A percentile compares a stretch with the other conserved stretches of the same genome.
These are phyloP conservation scores for Istiophorus platypterus DNA, from an alignment of 2,113 vertebrate species.

Conservation along the genomic window DNA sequence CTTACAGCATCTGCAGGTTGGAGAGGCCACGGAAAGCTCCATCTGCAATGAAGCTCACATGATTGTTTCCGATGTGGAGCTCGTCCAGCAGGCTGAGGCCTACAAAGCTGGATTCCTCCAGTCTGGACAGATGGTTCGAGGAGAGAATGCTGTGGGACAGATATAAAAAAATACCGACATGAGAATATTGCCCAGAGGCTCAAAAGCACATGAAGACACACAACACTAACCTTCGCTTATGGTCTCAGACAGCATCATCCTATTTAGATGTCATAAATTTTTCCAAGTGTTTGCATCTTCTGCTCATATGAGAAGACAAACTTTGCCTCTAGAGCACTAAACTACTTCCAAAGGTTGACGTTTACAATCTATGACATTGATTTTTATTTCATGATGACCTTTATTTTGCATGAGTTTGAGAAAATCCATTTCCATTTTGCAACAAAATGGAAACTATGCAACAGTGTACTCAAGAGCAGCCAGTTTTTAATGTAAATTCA, in stretches of 20 bases:
- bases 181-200: background rate
- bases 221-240: background rate
- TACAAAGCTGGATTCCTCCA: conserved; percentile 95
- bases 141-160: conserved; percentile 88
- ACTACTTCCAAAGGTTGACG: background rate
- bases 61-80: conserved; percentile 93
- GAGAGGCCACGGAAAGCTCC: conserved; percentile 94
- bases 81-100: conserved; percentile 91
- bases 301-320: too few relatives aligned
- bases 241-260: background rate
- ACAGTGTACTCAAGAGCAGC: background rate
- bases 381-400: background rate
- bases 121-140: conserved; percentile 91
- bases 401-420: background rate
- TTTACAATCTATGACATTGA: background rate
- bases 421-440: background rate
- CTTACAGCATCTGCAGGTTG: conserved; percentile 93
- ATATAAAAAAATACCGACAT: background rate
- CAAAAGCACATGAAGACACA: background rate
- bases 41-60: conserved; percentile 94
- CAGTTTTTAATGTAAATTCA: conserved; percentile 50
- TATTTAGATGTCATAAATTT: background rate
- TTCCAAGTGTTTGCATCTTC: background rate
- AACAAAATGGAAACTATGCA: conserved; percentile 17
- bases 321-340: too few relatives aligned